Percentiles rank a stretch among this genome's conserved stretches.
Evolutionary conservation across 2,797 vertebrate species (phyloP).

Genomic region (Heteromormyrus szaboi): DNA sequence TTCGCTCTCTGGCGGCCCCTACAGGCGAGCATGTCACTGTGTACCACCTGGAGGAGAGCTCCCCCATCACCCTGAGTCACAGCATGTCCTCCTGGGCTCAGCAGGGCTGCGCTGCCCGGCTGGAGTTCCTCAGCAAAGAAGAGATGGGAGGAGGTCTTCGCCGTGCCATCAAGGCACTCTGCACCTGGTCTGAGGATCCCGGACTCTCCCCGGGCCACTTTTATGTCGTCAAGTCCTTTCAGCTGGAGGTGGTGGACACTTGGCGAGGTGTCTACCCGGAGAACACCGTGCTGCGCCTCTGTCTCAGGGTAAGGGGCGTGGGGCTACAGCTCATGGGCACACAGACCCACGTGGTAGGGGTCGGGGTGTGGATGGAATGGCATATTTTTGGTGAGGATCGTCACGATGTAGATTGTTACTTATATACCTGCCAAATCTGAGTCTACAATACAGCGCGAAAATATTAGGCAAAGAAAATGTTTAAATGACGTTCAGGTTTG

Average conservation of each 20-base stretch:
- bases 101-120: slow-evolving; percentile 85
- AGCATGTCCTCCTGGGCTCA: slow-evolving; percentile 99
- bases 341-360: not conserved
- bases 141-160: slow-evolving; percentile 95
- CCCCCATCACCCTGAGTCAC: slow-evolving; percentile 90
- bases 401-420: not conserved
- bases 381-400: not conserved
- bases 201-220: slow-evolving; percentile 89
- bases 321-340: not conserved
- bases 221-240: slow-evolving; percentile 96
- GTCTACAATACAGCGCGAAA: not conserved
- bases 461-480: not conserved
- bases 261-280: slow-evolving; percentile 96
- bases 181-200: slow-evolving; percentile 94
- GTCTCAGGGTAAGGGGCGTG: slow-evolving; percentile 76
- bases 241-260: slow-evolving; percentile 88
- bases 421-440: not conserved
- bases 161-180: slow-evolving; percentile 89
- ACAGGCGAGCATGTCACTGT: slow-evolving; percentile 92
- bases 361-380: not conserved
- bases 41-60: slow-evolving; percentile 95
- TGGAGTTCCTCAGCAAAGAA: slow-evolving; percentile 96
- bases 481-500: not conserved
- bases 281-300: slow-evolving; percentile 93
- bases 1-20: not conserved